phyloP scores from a whole-genome alignment of 2,888 invertebrate species.

The Diogma glabrata region DNA sequence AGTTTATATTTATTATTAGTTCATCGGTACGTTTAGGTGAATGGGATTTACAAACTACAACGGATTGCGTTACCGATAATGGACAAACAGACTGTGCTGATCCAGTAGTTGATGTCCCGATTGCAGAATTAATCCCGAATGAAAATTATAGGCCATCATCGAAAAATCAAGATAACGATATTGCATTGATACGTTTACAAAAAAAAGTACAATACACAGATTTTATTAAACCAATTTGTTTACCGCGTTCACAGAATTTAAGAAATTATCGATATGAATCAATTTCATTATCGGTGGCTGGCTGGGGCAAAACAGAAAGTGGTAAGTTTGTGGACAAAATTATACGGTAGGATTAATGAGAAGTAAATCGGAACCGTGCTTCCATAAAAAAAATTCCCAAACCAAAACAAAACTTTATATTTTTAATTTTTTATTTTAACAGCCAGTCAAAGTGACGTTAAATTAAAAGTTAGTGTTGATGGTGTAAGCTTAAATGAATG shows the following conservation, averaged over 20 bases:
- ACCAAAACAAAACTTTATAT: too few relatives aligned
- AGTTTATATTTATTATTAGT: too few relatives aligned
- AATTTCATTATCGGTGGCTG: constrained; percentile 42
- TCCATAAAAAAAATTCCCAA: too few relatives aligned
- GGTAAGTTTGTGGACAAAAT: too few relatives aligned
- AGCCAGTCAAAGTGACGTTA: constrained; percentile 36
- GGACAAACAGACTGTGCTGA: constrained; percentile 29
- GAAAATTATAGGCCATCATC: constrained; percentile 47
- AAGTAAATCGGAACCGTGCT: too few relatives aligned
- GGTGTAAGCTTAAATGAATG: constrained; percentile 40
- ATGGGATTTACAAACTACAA: constrained; percentile 44
- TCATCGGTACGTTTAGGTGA: constrained; percentile 28
- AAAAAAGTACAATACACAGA: constrained; percentile 42
- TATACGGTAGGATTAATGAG: too few relatives aligned
- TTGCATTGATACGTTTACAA: constrained; percentile 54
- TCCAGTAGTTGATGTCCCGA: constrained; percentile 44
- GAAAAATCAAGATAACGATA: constrained; percentile 52
- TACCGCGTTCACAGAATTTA: constrained; percentile 36
- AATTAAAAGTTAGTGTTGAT: constrained; percentile 42
- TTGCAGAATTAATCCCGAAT: constrained; percentile 54
- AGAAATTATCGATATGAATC: constrained; percentile 34
- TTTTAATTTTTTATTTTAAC: too few relatives aligned
- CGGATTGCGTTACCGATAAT: constrained; percentile 32
- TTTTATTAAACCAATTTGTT: constrained; percentile 13
- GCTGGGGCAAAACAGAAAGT: constrained; percentile 57